Conservation (phyloP, 2,888 invertebrate species). For the Synergus umbraculus region DNA sequence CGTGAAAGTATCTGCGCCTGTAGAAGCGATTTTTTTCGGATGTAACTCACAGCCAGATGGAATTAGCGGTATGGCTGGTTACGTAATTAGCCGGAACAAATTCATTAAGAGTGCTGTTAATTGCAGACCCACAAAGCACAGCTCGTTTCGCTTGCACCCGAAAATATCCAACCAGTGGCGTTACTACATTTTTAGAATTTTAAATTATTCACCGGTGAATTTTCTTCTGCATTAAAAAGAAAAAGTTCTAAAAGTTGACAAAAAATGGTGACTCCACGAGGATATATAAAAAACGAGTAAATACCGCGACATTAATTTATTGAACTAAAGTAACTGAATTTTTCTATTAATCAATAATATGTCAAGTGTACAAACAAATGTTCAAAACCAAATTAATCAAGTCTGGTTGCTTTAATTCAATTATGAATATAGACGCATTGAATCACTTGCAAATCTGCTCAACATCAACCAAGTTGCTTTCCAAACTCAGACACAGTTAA, state of each 20-base stretch:
- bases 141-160: constrained; percentile 41
- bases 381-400: background rate
- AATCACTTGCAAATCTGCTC: constrained; percentile 31
- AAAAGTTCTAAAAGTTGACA: too few species aligned
- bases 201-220: too few species aligned
- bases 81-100: constrained; percentile 54
- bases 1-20: background rate
- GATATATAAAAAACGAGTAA: too few species aligned
- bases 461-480: constrained; percentile 27
- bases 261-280: too few species aligned
- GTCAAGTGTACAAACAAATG: background rate
- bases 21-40: constrained; percentile 7
- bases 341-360: background rate
- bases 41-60: constrained; percentile 20
- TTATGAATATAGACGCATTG: constrained; percentile 18
- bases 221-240: too few species aligned
- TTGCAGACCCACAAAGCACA: constrained; percentile 50
- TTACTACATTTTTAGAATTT: background rate
- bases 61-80: constrained; percentile 18
- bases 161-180: background rate
- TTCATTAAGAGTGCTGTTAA: constrained; percentile 53
- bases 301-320: too few species aligned
- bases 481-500: constrained; percentile 15
- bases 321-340: too few species aligned
- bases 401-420: background rate